Evolutionary conservation across 2,888 invertebrate species (phyloP), one percentile per base, ranked within the genome.

Genomic region (Xiphydria camelus): DNA sequence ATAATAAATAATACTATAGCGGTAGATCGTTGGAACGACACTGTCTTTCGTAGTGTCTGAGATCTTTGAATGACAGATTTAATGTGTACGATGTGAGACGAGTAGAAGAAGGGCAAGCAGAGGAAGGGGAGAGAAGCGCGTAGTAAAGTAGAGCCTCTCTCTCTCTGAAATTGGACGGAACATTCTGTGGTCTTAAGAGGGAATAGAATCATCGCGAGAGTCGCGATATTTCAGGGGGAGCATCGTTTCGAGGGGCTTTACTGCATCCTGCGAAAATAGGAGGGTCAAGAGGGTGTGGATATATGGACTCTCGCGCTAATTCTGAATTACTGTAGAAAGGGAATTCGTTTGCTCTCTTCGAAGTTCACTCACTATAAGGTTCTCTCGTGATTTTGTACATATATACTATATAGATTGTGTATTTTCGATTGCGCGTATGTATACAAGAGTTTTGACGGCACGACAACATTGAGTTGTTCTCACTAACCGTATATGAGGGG

Each of bases 1-100:
- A 48, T 52, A 50, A 49, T 49, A 49, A 41, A 47, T 37, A 49
- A 43, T 49, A 47, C 45, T 33, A 47, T 53, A 51, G 38, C 38
- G 39, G 31, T 49, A 43, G 29, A 29, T 29, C 29, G 29, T 29
- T 29, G 29, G 15, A 14, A 29, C 4, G 15, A 29, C 29, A 29
- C 29, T 29, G 29, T 29, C 15, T 29, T n/a, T 15, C 15, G 29
- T 29, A 29, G 29, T 15, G 29, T 15, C 29, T 29, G 29, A 29
- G 9, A 12, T 29, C 12, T 14, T 29, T 29, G 12, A 14, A 29
- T 29, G n/a, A n/a, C n/a, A n/a, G n/a, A n/a, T n/a, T n/a, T n/a
- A n/a, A n/a, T n/a, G n/a, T 5, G 29, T 29, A 29, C 29, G 29
- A 29, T 29, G 29, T 29, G n/a, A n/a, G n/a, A n/a, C n/a, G n/a